These are phyloP conservation scores for Zoanthus sociatus DNA, from an alignment of 92 coral and sea anemone genomes.

Conservation along the genomic window DNA sequence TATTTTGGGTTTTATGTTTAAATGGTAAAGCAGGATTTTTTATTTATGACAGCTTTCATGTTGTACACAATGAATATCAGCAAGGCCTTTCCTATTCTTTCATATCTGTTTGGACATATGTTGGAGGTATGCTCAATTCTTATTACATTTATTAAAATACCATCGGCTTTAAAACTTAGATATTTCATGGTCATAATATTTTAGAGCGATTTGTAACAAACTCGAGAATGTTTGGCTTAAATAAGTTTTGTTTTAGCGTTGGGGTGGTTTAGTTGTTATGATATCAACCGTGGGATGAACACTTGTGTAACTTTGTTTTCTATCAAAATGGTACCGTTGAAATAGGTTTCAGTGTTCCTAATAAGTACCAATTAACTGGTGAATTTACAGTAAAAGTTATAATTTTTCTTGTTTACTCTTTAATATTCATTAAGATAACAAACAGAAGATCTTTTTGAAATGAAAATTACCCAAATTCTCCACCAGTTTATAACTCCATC, in stretches of 20 bases:
- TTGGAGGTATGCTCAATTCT: slow-evolving; percentile 76
- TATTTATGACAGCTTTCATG: slow-evolving; percentile 78
- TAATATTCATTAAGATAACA: not conserved
- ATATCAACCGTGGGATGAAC: too few relatives aligned
- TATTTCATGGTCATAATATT: too few relatives aligned
- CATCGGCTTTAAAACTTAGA: too few relatives aligned
- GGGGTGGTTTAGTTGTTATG: too few relatives aligned
- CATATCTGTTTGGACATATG: slow-evolving; percentile 91
- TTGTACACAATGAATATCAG: slow-evolving; percentile 94
- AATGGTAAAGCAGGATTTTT: not conserved
- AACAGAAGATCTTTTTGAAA: not conserved
- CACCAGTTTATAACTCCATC: not conserved
- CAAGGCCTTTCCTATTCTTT: slow-evolving; percentile 94
- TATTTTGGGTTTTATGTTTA: not conserved
- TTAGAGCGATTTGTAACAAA: too few relatives aligned
- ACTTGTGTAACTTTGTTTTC: too few relatives aligned
- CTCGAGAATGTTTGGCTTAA: too few relatives aligned
- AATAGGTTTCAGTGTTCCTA: too few relatives aligned
- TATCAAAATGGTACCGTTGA: too few relatives aligned
- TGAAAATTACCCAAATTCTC: not conserved
- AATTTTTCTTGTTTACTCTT: too few relatives aligned
- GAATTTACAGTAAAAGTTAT: not conserved
- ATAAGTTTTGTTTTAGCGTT: too few relatives aligned
- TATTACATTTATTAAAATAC: not conserved
- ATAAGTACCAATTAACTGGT: not conserved